Conservation (phyloP, 2,797 vertebrate species). For the Chromis chromis region DNA sequence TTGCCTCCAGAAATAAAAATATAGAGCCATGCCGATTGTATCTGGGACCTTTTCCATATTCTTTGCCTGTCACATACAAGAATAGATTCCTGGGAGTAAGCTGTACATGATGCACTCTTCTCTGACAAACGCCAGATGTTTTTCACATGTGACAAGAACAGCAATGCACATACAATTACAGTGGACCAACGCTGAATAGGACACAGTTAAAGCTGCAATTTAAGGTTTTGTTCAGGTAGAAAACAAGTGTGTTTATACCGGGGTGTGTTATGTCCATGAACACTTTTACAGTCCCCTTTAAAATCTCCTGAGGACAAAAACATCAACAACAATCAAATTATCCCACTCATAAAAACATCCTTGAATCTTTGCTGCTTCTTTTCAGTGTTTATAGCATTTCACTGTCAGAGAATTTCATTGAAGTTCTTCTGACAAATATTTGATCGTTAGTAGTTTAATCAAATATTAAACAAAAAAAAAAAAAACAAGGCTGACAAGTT, state of each 20-base stretch:
- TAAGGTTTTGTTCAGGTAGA: background rate
- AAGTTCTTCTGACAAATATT: conserved; percentile 5
- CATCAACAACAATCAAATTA: conserved; percentile 36
- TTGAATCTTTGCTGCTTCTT: conserved; percentile 20
- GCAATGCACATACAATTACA: background rate
- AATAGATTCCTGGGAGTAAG: background rate
- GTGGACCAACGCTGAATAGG: background rate
- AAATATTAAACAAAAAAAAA: conserved; percentile 3
- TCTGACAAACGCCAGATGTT: background rate
- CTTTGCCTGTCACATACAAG: background rate
- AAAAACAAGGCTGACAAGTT: background rate
- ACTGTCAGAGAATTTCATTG: conserved; percentile 29
- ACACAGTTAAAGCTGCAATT: background rate
- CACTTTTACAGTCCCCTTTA: background rate
- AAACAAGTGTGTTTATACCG: background rate
- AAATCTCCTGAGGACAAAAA: conserved; percentile 19
- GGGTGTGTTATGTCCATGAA: background rate
- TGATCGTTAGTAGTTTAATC: conserved; percentile 11
- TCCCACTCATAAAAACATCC: conserved; percentile 40
- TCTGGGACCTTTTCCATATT: background rate
- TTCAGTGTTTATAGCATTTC: conserved; percentile 12
- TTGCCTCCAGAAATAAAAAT: background rate
- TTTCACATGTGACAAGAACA: background rate
- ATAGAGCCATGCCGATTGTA: background rate
- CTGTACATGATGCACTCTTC: background rate